Evolutionary conservation across 2,888 invertebrate species (phyloP), one percentile per base, ranked within the genome.

Genomic region (Chymomyza caudatula): DNA sequence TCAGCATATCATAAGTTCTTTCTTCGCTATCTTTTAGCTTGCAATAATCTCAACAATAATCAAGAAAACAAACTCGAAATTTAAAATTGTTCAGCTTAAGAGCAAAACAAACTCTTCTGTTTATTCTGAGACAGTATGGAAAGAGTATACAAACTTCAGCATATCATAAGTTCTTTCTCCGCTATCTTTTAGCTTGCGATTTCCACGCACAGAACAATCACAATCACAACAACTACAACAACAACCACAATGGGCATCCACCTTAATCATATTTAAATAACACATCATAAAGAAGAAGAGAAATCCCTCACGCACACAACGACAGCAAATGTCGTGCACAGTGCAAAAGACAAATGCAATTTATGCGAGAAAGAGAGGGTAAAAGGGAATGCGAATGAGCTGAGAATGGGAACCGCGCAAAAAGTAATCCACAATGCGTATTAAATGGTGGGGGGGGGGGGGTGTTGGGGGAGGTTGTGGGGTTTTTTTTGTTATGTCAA

Each of bases 191-290:
- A 37, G 11, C 29, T 37, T 37, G 29, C 11, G 0, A 37, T 37
- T 37, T 1, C 29, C 60, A 23, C 25, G 42, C 37, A 51, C 23
- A 8, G 29, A 13, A 49, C 52, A 52, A 42, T 23, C 43, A 47
- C 42, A 53, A 49, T 23, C 42, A 15, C 43, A 44, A 57, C 57
- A 57, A 57, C 17, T 29, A 57, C 57, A 51, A 43, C 52, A 62
- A 65, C 66, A 22, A 22, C 62, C 51, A 58, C 65, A 60, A 55
- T 63, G 63, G 60, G 57, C 65, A 60, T 57, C 62, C 49, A 61
- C 75, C 64, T 73, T 76, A 78, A 78, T 60, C 71, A 78, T 77
- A 73, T 77, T 77, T 78, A 78, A 77, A 77, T 73, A 61, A 70
- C 52, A 60, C 60, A 49, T 62, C 53, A 69, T 47, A 22, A 63